A percentile compares a stretch with the other conserved stretches of the same genome.
phyloP scores from a whole-genome alignment of 2,888 invertebrate species.

The Stratiomys singularior region DNA sequence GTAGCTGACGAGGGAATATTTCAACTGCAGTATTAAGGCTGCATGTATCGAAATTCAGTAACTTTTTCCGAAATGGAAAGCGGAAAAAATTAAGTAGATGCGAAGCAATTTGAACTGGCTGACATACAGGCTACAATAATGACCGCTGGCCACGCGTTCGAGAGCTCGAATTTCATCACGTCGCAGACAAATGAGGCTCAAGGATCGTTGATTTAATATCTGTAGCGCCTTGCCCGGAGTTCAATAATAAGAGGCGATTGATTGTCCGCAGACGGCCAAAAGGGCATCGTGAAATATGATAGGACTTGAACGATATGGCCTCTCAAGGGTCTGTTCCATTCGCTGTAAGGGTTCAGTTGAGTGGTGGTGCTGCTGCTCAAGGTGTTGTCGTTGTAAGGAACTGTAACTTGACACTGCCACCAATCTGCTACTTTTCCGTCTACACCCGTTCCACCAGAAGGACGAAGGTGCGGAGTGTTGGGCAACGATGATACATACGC shows the following conservation, averaged over 20 bases:
- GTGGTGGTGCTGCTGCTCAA: slow-evolving; percentile 6
- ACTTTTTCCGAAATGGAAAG: slow-evolving; percentile 10
- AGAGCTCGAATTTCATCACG: slow-evolving; percentile 38
- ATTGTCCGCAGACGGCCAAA: slow-evolving; percentile 41
- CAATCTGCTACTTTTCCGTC: slow-evolving; percentile 45
- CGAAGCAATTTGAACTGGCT: slow-evolving; percentile 37
- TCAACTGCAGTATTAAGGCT: background rate
- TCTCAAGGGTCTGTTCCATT: slow-evolving; percentile 26
- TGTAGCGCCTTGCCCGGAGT: background rate
- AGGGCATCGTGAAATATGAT: slow-evolving; percentile 43
- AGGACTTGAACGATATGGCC: slow-evolving; percentile 36
- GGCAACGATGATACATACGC: background rate
- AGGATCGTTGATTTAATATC: slow-evolving; percentile 24
- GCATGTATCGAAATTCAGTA: slow-evolving; percentile 33
- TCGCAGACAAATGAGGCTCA: slow-evolving; percentile 42
- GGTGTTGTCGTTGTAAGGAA: slow-evolving; percentile 27
- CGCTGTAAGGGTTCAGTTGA: slow-evolving; percentile 38
- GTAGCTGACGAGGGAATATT: no score
- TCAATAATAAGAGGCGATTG: slow-evolving; percentile 34
- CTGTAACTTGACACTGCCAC: slow-evolving; percentile 41
- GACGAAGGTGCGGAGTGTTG: slow-evolving; percentile 14
- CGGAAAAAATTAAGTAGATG: slow-evolving; percentile 25
- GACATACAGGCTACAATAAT: slow-evolving; percentile 38
- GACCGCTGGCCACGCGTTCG: slow-evolving; percentile 48
- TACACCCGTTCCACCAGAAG: background rate